Evolutionary conservation across 2,888 invertebrate species (phyloP).

Genomic region (Stenchaetothrips biformis): DNA sequence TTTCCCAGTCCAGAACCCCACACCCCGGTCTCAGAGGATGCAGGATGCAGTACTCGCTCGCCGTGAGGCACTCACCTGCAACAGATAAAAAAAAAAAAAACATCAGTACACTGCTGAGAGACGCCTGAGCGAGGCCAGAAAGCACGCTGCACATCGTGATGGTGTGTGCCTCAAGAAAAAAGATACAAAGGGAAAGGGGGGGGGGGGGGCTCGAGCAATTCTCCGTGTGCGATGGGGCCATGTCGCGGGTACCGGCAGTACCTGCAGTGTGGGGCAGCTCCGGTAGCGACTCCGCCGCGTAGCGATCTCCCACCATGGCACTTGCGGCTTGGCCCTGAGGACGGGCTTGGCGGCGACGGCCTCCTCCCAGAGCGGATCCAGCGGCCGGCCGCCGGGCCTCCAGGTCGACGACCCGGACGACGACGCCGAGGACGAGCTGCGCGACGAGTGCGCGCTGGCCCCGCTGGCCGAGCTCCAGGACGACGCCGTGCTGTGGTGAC

Average conservation of each 20-base stretch:
- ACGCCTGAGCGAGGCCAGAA: neutral
- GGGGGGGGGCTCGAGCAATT: neutral
- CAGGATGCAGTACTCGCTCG: too few relatives aligned
- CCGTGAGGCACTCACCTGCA: neutral
- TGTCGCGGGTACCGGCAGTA: constrained; percentile 40
- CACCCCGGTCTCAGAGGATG: too few relatives aligned
- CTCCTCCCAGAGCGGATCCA: constrained; percentile 48
- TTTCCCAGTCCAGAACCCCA: too few relatives aligned
- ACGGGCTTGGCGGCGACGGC: constrained; percentile 43
- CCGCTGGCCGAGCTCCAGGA: constrained; percentile 29
- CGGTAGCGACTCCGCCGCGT: constrained; percentile 68
- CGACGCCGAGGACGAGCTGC: constrained; percentile 39
- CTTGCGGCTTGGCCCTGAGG: constrained; percentile 60
- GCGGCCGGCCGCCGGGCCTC: constrained; percentile 37
- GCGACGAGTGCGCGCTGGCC: constrained; percentile 24
- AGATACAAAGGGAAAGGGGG: neutral
- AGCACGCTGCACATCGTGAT: neutral
- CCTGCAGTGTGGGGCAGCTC: constrained; percentile 75
- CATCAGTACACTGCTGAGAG: neutral
- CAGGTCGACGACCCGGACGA: constrained; percentile 45
- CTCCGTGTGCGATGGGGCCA: neutral
- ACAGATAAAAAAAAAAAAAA: neutral
- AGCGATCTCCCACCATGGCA: constrained; percentile 87
- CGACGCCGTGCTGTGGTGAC: constrained; percentile 42
- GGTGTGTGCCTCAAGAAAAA: neutral